These are phyloP conservation scores for Ennomos quercinarius DNA, from an alignment of 2,888 invertebrate species.

Conservation along the genomic window DNA sequence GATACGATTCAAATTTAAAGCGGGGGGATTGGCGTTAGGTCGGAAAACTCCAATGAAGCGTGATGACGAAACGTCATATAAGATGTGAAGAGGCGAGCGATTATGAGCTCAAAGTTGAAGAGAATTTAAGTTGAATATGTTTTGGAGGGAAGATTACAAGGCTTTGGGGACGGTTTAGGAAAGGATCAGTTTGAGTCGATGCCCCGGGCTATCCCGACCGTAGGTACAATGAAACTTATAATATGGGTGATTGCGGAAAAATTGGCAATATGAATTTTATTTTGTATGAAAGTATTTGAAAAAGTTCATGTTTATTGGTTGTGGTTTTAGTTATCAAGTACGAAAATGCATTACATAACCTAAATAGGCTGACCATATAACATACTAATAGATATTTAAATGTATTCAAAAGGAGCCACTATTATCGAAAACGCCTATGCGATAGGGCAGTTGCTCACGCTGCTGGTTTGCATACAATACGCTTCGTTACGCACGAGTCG, in stretches of 20 bases:
- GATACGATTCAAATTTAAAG: slow-evolving; percentile 47
- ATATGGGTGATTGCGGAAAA: slow-evolving; percentile 77
- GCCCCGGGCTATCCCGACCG: slow-evolving; percentile 74
- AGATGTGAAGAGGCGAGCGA: slow-evolving; percentile 61
- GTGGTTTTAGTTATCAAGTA: too few species aligned
- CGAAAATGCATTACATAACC: too few species aligned
- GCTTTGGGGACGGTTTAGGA: slow-evolving; percentile 68
- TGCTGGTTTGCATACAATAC: slow-evolving; percentile 76
- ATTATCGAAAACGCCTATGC: slow-evolving; percentile 49
- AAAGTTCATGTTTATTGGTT: too few species aligned
- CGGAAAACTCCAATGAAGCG: slow-evolving; percentile 44
- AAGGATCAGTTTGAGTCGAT: slow-evolving; percentile 75
- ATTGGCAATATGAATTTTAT: slow-evolving; percentile 62
- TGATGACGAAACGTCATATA: slow-evolving; percentile 81
- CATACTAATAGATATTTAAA: slow-evolving; percentile 15
- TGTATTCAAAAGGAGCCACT: slow-evolving; percentile 43
- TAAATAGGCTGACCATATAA: too few species aligned
- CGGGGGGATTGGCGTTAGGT: slow-evolving; percentile 57
- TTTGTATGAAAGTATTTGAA: slow-evolving; percentile 17
- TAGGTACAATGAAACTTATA: slow-evolving; percentile 80
- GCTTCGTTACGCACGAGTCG: slow-evolving; percentile 64
- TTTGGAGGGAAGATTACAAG: slow-evolving; percentile 52
- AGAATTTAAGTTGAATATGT: slow-evolving; percentile 60
- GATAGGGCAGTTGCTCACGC: slow-evolving; percentile 40
- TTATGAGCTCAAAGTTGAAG: slow-evolving; percentile 62